Base-by-base conservation (phyloP, 2,113 vertebrate species). In the Indri indri region DNA sequence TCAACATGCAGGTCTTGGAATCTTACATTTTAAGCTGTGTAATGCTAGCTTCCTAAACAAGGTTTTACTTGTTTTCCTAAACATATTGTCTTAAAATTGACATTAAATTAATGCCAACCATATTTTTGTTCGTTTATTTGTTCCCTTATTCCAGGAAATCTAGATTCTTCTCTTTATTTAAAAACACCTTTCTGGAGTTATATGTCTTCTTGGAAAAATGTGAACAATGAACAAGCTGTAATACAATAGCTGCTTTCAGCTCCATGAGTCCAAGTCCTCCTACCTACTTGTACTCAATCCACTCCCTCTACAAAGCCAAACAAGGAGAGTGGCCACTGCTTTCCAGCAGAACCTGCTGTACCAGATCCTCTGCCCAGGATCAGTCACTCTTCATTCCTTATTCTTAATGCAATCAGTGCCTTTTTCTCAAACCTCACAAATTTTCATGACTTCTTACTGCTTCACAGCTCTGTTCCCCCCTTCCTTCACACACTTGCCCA, bases 71-170 rank as follows among this genome's bases (percentile, higher is more conserved):
- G 11, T 74, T 71, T 88, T 61, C 63, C 57, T 85, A 89, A 30
- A 84, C 76, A 71, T 61, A 52, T 8, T 89, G 11, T 27, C n/a
- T 40, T 94, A 87, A 94, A 82, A 88, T 37, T 88, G 52, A 61
- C 45, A 84, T 57, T 84, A 74, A 90, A 90, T 81, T 96, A 85
- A 65, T 40, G 73, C 16, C 70, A 74, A 1, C 6, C 37, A 71
- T 57, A 20, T 54, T 81, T 54, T 81, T 47, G 13, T 70, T 79
- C n/a, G 23, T 80, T 47, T 73, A 37, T 6, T 68, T 81, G 8
- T 86, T 87, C 14, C 42, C 27, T 74, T 82, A 42, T 59, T 94
- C 65, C 8, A 81, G 73, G 54, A 65, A 85, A 87, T 59, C 54
- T 80, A 90, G 32, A 66, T 65, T 81, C 5, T 65, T 66, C 14